These are phyloP conservation scores for Proteles cristata DNA, from an alignment of 2,113 vertebrate genomes.

Conservation along the genomic window DNA sequence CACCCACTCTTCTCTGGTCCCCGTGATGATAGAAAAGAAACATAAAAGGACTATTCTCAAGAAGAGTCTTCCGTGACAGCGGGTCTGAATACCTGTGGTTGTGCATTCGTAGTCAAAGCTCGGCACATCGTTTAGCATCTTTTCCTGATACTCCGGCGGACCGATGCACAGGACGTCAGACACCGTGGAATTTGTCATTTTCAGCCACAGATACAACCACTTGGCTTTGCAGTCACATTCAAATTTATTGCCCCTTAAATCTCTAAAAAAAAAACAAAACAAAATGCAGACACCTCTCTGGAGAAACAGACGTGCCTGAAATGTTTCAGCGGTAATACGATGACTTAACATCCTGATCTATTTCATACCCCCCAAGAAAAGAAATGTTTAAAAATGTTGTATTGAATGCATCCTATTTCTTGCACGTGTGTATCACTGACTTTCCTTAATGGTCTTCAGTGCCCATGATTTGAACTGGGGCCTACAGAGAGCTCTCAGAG, in stretches of 20 bases:
- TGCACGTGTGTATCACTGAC: background rate
- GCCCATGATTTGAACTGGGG: background rate
- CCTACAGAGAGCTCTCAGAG: background rate
- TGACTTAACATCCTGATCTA: conserved; percentile 63
- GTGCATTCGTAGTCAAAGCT: conserved; percentile 95
- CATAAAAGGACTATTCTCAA: background rate
- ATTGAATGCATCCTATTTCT: background rate
- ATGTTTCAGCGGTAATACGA: conserved; percentile 58
- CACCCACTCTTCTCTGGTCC: conserved; percentile 41
- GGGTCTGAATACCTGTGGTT: conserved; percentile 92
- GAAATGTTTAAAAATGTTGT: background rate
- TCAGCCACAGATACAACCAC: conserved; percentile 98
- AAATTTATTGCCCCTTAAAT: conserved; percentile 97
- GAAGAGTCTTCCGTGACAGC: background rate
- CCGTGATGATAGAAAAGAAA: conserved; percentile 26
- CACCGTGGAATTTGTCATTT: conserved; percentile 97
- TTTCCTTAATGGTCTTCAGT: background rate
- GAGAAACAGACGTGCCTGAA: conserved; percentile 77
- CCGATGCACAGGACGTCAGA: conserved; percentile 95
- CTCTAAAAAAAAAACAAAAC: conserved; percentile 86
- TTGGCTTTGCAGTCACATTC: conserved; percentile 98
- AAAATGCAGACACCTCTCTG: conserved; percentile 48
- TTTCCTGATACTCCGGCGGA: conserved; percentile 95
- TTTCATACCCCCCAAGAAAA: conserved; percentile 51
- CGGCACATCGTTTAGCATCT: conserved; percentile 95